Evolutionary conservation across 2,113 vertebrate genomes (phyloP).

Genomic region (Nothobranchius furzeri): DNA sequence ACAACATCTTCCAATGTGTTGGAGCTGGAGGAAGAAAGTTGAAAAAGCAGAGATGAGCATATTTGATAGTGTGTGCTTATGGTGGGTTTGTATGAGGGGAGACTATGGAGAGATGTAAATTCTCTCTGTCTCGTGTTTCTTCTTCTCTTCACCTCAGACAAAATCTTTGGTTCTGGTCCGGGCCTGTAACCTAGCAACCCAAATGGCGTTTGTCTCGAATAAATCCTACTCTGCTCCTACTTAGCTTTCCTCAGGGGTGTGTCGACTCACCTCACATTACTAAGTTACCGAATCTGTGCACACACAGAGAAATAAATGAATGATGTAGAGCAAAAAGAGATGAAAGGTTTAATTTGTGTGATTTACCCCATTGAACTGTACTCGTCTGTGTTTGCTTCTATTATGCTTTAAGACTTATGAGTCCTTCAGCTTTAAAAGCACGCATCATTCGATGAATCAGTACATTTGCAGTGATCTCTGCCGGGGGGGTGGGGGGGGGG

Average conservation of each 20-base stretch:
- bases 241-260: conserved; percentile 50
- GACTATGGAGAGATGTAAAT: conserved; percentile 20
- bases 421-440: no score
- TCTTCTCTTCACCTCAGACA: conserved; percentile 42
- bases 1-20: conserved; percentile 15
- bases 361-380: conserved; percentile 9
- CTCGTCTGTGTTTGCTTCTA: conserved; percentile 1
- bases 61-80: conserved; percentile 1
- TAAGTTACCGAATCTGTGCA: conserved; percentile 16
- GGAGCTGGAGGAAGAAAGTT: conserved; percentile 31
- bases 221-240: conserved; percentile 46
- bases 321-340: neutral
- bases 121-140: conserved; percentile 18
- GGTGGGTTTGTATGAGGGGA: no score
- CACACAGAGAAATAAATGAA: conserved; percentile 4
- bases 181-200: conserved; percentile 74
- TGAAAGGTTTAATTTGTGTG: conserved; percentile 12
- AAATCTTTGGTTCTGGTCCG: conserved; percentile 52
- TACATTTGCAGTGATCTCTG: no score
- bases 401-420: neutral
- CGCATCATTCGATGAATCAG: no score
- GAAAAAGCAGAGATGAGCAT: conserved; percentile 20
- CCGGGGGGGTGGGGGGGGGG: no score
- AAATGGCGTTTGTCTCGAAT: conserved; percentile 65
- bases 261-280: conserved; percentile 42